Percentiles rank a stretch among this genome's conserved stretches.
Conservation (phyloP, 2,113 vertebrate species). For the Salvelinus namaycush region DNA sequence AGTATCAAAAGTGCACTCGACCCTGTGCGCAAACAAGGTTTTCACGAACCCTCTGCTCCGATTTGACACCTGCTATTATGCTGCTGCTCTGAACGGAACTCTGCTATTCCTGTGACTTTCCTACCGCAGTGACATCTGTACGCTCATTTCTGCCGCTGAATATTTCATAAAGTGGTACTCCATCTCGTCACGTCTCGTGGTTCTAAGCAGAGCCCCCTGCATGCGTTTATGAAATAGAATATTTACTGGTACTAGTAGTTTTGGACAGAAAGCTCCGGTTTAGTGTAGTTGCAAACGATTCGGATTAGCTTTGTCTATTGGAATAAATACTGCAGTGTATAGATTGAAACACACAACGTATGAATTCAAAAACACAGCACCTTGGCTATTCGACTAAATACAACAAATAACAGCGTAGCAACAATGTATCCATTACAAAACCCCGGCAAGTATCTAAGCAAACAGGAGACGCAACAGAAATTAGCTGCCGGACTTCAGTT, state of each 20-base stretch:
- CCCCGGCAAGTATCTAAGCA: background rate
- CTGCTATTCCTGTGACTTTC: background rate
- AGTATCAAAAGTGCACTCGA: too few relatives aligned
- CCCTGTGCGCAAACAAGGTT: background rate
- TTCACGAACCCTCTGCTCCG: background rate
- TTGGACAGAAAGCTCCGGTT: background rate
- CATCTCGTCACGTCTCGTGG: background rate
- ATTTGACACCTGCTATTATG: background rate
- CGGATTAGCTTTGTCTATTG: background rate
- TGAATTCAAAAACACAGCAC: background rate
- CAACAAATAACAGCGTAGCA: background rate
- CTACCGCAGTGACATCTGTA: too few relatives aligned
- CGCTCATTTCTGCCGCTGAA: too few relatives aligned
- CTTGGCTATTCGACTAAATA: too few relatives aligned
- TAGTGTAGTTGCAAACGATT: background rate
- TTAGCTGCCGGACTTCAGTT: conserved; percentile 21
- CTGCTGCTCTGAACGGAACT: background rate
- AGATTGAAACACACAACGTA: background rate
- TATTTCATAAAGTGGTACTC: too few relatives aligned
- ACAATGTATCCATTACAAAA: too few relatives aligned
- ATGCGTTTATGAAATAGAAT: background rate
- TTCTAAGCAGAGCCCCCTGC: background rate
- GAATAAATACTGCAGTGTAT: background rate
- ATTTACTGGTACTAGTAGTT: background rate
- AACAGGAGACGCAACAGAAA: conserved; percentile 12